Conservation (phyloP, 1,140 invertebrate species). For the Papilio polytes region DNA sequence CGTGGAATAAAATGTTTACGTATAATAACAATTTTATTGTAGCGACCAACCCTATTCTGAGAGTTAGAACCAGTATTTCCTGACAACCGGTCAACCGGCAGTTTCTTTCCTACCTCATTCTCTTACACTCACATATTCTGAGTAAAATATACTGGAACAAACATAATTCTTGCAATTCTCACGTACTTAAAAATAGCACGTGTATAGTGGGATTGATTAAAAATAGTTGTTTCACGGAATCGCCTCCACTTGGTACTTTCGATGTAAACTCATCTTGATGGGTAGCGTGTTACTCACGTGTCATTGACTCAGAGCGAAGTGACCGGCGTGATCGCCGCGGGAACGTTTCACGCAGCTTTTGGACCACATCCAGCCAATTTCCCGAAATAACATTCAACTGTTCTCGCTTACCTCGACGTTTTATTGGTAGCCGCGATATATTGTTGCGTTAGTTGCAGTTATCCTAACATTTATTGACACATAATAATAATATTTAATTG, state of each 20-base stretch:
- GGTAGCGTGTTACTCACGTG: constrained; percentile 60
- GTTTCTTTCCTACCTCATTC: not conserved
- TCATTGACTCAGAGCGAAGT: constrained; percentile 77
- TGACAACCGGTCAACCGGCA: not conserved
- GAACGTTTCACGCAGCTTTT: constrained; percentile 54
- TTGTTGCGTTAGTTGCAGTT: constrained; percentile 51
- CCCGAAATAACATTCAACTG: constrained; percentile 72
- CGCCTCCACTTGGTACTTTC: constrained; percentile 47
- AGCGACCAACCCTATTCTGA: constrained; percentile 6
- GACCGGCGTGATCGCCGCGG: constrained; percentile 64
- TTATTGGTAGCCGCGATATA: constrained; percentile 59
- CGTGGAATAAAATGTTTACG: not conserved
- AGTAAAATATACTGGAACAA: constrained; percentile 18
- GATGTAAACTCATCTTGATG: constrained; percentile 43
- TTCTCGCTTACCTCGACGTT: constrained; percentile 66
- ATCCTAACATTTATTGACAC: constrained; percentile 25
- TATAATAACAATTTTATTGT: not conserved
- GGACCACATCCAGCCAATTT: constrained; percentile 77
- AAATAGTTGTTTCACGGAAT: constrained; percentile 59
- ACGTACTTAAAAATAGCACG: constrained; percentile 26
- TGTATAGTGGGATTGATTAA: constrained; percentile 40
- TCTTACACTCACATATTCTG: constrained; percentile 8
- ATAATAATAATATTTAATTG: not conserved
- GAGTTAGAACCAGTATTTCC: constrained; percentile 17
- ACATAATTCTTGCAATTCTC: constrained; percentile 29